Percentiles rank a stretch among this genome's conserved stretches.
phyloP scores from a whole-genome alignment of 1,140 invertebrate genomes.

The Whitmania pigra region DNA sequence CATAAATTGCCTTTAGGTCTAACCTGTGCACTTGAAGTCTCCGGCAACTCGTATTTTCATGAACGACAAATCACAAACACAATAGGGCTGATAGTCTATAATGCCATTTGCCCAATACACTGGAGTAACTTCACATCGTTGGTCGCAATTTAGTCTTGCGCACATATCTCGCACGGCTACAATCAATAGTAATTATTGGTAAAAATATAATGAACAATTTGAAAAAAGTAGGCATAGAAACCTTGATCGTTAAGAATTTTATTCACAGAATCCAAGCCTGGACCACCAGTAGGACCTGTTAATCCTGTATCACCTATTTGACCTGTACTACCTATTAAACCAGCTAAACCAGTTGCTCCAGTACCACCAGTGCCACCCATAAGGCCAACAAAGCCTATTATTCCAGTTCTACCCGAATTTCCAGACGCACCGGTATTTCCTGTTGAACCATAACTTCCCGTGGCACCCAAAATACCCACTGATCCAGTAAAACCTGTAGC shows the following conservation, averaged over 20 bases:
- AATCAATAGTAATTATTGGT: neutral
- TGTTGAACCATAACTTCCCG: conserved; percentile 13
- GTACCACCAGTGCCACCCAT: neutral
- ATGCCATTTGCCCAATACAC: neutral
- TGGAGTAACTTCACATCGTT: conserved; percentile 13
- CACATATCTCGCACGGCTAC: conserved; percentile 6
- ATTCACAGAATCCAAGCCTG: neutral
- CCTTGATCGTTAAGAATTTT: neutral
- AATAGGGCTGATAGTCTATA: conserved; percentile 12
- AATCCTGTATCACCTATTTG: neutral
- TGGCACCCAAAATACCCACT: conserved; percentile 14
- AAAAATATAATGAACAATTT: neutral
- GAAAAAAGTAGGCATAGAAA: neutral
- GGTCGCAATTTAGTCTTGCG: conserved; percentile 12
- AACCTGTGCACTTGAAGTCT: conserved; percentile 15
- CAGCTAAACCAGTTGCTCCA: neutral
- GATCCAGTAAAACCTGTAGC: conserved; percentile 11
- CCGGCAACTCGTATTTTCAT: conserved; percentile 17
- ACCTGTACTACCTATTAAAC: neutral
- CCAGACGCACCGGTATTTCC: conserved; percentile 13
- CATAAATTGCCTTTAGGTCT: neutral
- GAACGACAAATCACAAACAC: conserved; percentile 15
- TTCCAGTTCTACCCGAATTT: neutral
- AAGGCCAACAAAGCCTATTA: neutral
- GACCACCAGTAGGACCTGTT: neutral